Percentiles rank a stretch among this genome's conserved stretches.
Conservation (phyloP, 2,888 invertebrate species). For the Tethea ocularis region DNA sequence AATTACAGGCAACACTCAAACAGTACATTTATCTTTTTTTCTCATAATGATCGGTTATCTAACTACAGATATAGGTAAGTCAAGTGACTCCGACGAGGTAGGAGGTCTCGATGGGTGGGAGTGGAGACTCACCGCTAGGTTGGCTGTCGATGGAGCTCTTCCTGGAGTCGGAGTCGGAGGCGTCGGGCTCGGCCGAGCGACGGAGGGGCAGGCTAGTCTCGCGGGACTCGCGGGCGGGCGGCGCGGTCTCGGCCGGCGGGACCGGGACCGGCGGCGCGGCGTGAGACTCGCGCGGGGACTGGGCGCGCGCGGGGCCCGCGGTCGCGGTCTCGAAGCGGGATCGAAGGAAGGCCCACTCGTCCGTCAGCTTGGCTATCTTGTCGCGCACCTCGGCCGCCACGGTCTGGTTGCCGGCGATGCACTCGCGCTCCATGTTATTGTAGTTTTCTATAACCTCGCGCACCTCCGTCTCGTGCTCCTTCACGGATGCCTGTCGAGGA, state of each 20-base stretch:
- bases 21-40: neutral
- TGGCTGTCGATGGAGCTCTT: slow-evolving; percentile 37
- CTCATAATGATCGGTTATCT: neutral
- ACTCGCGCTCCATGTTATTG: slow-evolving; percentile 84
- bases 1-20: slow-evolving; percentile 10
- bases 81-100: slow-evolving; percentile 23
- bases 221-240: slow-evolving; percentile 10
- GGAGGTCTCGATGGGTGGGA: neutral
- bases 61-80: neutral
- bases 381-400: slow-evolving; percentile 61
- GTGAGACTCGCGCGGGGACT: slow-evolving; percentile 7
- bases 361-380: slow-evolving; percentile 75
- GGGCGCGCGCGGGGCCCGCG: slow-evolving; percentile 25
- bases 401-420: slow-evolving; percentile 56
- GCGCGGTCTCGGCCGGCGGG: slow-evolving; percentile 6
- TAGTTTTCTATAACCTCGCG: slow-evolving; percentile 86
- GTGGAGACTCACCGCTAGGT: slow-evolving; percentile 49
- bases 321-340: slow-evolving; percentile 5
- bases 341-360: slow-evolving; percentile 70
- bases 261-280: slow-evolving; percentile 11
- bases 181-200: slow-evolving; percentile 22
- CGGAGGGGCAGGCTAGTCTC: slow-evolving; percentile 19
- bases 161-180: slow-evolving; percentile 53
- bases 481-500: slow-evolving; percentile 60
- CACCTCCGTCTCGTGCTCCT: slow-evolving; percentile 84